Percentiles rank a stretch among this genome's conserved stretches.
Conservation (phyloP, 1,140 invertebrate species). For the Cyrtorhinus lividipennis region DNA sequence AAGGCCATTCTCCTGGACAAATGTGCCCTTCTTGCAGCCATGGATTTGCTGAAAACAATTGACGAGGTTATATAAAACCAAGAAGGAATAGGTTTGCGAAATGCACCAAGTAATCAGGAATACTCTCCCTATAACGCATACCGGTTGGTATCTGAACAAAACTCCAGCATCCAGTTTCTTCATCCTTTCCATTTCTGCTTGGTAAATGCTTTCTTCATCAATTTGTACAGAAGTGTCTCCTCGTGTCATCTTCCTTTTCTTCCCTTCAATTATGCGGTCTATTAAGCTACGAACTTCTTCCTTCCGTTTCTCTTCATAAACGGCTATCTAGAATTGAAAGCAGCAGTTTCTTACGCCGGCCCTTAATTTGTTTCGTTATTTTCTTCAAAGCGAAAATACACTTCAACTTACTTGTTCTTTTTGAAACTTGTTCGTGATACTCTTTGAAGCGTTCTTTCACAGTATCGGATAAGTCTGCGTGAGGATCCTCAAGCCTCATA, state of each 20-base stretch:
- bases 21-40: slow-evolving; percentile 31
- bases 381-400: too few relatives aligned
- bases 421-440: slow-evolving; percentile 36
- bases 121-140: neutral
- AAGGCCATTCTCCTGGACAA: slow-evolving; percentile 34
- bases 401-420: slow-evolving; percentile 39
- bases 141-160: slow-evolving; percentile 1
- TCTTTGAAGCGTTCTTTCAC: slow-evolving; percentile 31
- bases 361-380: too few relatives aligned
- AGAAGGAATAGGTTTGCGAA: too few relatives aligned
- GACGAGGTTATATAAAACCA: too few relatives aligned
- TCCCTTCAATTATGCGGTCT: slow-evolving; percentile 47
- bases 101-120: too few relatives aligned
- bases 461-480: slow-evolving; percentile 1
- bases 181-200: slow-evolving; percentile 22
- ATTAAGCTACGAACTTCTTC: slow-evolving; percentile 39
- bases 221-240: slow-evolving; percentile 28
- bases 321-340: slow-evolving; percentile 31
- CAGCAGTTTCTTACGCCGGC: too few relatives aligned
- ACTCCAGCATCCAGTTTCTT: neutral
- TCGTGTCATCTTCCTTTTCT: slow-evolving; percentile 40
- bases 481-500: slow-evolving; percentile 30
- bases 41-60: slow-evolving; percentile 38
- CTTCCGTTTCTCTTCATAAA: slow-evolving; percentile 41
- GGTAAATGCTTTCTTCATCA: slow-evolving; percentile 22